A percentile compares a stretch with the other conserved stretches of the same genome.
Evolutionary conservation across 2,797 vertebrate genomes (phyloP).

Genomic region (Rhincodon typus): DNA sequence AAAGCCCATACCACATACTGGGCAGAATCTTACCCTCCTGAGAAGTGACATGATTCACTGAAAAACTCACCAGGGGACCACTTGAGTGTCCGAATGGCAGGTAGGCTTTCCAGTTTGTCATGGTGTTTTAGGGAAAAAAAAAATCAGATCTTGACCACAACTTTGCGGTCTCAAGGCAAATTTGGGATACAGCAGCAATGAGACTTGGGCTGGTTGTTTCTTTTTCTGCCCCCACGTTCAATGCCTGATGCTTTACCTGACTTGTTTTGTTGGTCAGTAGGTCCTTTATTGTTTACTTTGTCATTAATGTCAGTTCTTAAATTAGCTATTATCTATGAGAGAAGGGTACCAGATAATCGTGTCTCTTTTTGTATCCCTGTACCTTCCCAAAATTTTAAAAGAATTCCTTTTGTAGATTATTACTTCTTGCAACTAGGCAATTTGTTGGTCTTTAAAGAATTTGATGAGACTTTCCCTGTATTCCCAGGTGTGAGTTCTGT

Average conservation of each 20-base stretch:
- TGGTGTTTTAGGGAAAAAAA: too few species aligned
- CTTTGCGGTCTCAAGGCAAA: background rate
- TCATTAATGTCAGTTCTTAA: background rate
- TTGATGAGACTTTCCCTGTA: background rate
- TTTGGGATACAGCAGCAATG: background rate
- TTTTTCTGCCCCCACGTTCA: background rate
- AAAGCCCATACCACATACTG: too few species aligned
- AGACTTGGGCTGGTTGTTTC: background rate
- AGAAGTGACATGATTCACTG: too few species aligned
- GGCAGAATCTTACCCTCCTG: too few species aligned
- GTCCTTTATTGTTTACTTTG: background rate
- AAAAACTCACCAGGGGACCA: too few species aligned
- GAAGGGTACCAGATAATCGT: background rate
- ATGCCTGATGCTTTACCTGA: background rate
- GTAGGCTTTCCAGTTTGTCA: too few species aligned
- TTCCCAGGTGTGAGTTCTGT: slow-evolving; percentile 74
- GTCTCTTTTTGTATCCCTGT: background rate
- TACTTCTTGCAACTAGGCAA: background rate
- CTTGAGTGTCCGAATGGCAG: too few species aligned
- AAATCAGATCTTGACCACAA: too few species aligned
- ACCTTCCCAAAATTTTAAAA: background rate
- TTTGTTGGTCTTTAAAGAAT: background rate
- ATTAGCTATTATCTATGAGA: background rate
- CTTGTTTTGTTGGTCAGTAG: background rate
- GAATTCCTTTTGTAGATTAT: background rate